A percentile compares a stretch with the other conserved stretches of the same genome.
Evolutionary conservation across 1,140 invertebrate genomes (phyloP).

Genomic region (Drosophila nikananu): DNA sequence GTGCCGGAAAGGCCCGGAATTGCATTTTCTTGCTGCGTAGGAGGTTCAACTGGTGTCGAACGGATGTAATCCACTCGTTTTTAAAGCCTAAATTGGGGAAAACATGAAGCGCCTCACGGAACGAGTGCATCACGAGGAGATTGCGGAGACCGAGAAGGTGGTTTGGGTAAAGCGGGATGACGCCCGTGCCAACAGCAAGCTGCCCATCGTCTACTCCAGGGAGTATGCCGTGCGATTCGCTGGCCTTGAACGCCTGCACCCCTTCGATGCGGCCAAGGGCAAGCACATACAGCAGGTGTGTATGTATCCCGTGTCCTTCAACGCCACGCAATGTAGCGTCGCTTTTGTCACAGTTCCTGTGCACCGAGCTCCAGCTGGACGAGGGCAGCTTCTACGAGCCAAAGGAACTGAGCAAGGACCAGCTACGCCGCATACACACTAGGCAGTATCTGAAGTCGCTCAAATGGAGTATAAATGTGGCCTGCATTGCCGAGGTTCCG

Average conservation of each 20-base stretch:
- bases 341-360: constrained; percentile 86
- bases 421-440: constrained; percentile 91
- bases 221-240: constrained; percentile 94
- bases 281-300: constrained; percentile 90
- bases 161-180: constrained; percentile 59
- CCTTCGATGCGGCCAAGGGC: constrained; percentile 96
- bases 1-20: constrained; percentile 1
- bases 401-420: constrained; percentile 89
- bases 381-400: constrained; percentile 87
- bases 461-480: constrained; percentile 91
- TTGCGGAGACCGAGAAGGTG: constrained; percentile 40
- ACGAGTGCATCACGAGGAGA: constrained; percentile 53
- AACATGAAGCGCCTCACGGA: constrained; percentile 48
- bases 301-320: not conserved
- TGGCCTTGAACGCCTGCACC: constrained; percentile 93
- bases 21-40: constrained; percentile 46
- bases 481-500: constrained; percentile 92
- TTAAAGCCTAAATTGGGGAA: not conserved
- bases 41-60: constrained; percentile 57
- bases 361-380: constrained; percentile 86
- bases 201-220: constrained; percentile 91
- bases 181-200: constrained; percentile 44
- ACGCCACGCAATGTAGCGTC: not conserved
- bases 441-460: constrained; percentile 90
- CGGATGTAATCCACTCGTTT: constrained; percentile 6